Conservation (phyloP, 2,797 vertebrate genomes). For the Gallirallus australis region DNA sequence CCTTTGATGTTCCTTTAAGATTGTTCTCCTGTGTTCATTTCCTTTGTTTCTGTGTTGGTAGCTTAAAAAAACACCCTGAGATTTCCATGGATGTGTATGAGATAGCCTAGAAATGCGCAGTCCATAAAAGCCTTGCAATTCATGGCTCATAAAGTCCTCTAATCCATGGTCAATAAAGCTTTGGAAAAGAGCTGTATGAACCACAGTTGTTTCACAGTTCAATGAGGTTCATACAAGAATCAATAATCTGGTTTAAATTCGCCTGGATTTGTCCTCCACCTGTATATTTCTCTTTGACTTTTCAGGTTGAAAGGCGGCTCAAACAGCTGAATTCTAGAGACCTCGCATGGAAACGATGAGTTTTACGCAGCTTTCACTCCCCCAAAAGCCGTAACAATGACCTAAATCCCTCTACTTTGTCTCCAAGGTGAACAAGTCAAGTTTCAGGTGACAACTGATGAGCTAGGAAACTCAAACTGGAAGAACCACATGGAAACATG, state of each 20-base stretch:
- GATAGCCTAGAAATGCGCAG: constrained; percentile 26
- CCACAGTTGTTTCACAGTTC: constrained; percentile 60
- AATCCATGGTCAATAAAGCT: constrained; percentile 67
- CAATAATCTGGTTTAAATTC: constrained; percentile 58
- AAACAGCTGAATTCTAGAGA: background rate
- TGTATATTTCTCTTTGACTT: constrained; percentile 39
- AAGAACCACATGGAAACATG: background rate
- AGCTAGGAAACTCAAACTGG: background rate
- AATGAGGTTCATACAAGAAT: constrained; percentile 47
- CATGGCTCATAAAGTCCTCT: constrained; percentile 65
- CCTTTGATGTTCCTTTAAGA: constrained; percentile 69
- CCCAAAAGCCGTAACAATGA: background rate
- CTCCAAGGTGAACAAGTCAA: background rate
- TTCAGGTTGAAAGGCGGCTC: constrained; percentile 27
- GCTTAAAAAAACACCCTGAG: constrained; percentile 66
- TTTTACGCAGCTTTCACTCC: background rate
- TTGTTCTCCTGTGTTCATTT: constrained; percentile 68
- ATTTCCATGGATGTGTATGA: constrained; percentile 54
- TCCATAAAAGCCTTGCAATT: constrained; percentile 60
- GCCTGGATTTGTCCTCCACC: constrained; percentile 39
- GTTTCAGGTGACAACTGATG: background rate
- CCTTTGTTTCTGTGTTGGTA: constrained; percentile 71
- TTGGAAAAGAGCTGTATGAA: constrained; percentile 55
- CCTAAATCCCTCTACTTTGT: background rate
- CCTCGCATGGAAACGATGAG: background rate